Evolutionary conservation across 2,888 invertebrate genomes (phyloP), one percentile per base, ranked within the genome.

Genomic region (Heliconius charithonia): DNA sequence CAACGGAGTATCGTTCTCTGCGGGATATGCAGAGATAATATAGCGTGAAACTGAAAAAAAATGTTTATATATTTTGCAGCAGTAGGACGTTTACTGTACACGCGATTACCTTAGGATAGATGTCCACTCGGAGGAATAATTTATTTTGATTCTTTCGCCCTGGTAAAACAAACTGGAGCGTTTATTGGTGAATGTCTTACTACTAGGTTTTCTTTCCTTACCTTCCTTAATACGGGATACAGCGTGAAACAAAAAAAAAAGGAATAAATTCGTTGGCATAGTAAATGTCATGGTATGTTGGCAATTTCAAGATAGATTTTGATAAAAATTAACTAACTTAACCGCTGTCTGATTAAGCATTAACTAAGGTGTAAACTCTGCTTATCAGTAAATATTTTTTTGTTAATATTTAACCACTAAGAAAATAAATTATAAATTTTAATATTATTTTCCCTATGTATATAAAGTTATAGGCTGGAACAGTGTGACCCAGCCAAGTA

Each of bases 401-500:
- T 59, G 59, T n/a, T 59, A n/a, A 66, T 22, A 37, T 0, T 7
- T 51, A 7, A 51, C 22, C 19, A 22, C 7, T 51, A 19, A 51
- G 51, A 19, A 51, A 51, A 16, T 51, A 19, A 16, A 19, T 19
- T 51, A 6, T 1, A 4, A 19, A 45, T 45, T 45, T 4, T 19
- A 19, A 51, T 6, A 51, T 19, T 25, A 69, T 69, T 45, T 41
- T 69, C 12, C 78, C 78, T 77, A 81, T 80, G 71, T 81, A 71
- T 81, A 79, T 70, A 87, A 90, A 92, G 90, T 90, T 90, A 90
- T 92, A 91, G 89, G 90, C 86, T 88, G 90, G 89, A 90, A 92
- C 90, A 90, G 88, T 82, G 82, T 85, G 86, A 83, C 80, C 82
- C 89, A 91, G 93, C 93, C 93, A 93, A 91, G 89, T 89, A 89